phyloP scores from a whole-genome alignment of 2,888 invertebrate species.

The Tetrapedia diversipes region DNA sequence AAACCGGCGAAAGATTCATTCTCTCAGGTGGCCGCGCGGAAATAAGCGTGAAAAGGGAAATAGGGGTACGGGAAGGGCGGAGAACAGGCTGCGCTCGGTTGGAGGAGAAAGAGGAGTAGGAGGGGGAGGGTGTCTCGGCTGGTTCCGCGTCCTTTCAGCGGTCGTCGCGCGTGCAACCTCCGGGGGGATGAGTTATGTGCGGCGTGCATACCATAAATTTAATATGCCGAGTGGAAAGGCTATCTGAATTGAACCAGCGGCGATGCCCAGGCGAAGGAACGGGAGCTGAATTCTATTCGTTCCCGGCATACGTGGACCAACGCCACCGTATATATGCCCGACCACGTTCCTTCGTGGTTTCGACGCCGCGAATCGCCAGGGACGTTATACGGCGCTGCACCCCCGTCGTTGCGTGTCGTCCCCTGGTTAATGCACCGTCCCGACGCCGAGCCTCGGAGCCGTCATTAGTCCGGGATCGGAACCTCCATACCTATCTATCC shows the following conservation, averaged over 20 bases:
- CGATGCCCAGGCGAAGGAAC: slow-evolving; percentile 57
- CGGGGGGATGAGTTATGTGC: slow-evolving; percentile 74
- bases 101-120: too few species aligned
- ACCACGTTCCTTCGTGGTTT: slow-evolving; percentile 52
- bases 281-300: slow-evolving; percentile 75
- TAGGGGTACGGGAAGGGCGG: slow-evolving; percentile 4
- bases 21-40: slow-evolving; percentile 44
- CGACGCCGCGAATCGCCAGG: slow-evolving; percentile 6
- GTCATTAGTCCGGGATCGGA: too few species aligned
- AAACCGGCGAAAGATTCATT: slow-evolving; percentile 51
- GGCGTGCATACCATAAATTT: slow-evolving; percentile 80
- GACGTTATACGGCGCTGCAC: slow-evolving; percentile 20
- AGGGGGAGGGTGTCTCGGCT: slow-evolving; percentile 23
- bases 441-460: neutral
- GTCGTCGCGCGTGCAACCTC: slow-evolving; percentile 52
- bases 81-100: too few species aligned
- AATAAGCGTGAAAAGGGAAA: slow-evolving; percentile 46
- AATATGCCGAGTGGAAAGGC: slow-evolving; percentile 80
- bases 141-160: slow-evolving; percentile 50
- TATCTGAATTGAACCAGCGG: slow-evolving; percentile 78
- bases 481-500: too few species aligned
- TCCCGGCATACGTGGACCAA: slow-evolving; percentile 62
- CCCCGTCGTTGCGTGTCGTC: slow-evolving; percentile 18
- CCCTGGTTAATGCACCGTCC: slow-evolving; percentile 21
- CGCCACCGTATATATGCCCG: slow-evolving; percentile 21